Evolutionary conservation across 2,888 invertebrate genomes (phyloP).

Genomic region (Julus scandinavius): DNA sequence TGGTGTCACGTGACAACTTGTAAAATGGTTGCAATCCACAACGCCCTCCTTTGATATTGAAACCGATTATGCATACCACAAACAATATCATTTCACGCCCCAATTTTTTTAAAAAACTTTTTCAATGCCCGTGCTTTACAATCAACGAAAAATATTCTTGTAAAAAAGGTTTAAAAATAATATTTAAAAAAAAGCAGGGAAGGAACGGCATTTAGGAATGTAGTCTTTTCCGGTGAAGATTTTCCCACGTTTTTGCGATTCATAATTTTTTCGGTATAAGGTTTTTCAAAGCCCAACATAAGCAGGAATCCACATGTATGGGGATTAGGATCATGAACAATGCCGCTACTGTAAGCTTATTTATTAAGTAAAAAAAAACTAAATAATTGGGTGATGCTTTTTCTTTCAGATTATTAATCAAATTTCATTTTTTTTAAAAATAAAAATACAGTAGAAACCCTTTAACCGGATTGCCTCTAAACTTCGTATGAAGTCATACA

Average conservation of each 20-base stretch:
- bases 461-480: no score
- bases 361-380: no score
- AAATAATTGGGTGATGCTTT: no score
- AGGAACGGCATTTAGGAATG: slow-evolving; percentile 18
- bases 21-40: background rate
- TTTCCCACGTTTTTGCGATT: slow-evolving; percentile 11
- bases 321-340: no score
- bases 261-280: background rate
- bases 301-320: no score
- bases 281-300: background rate
- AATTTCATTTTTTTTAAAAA: no score
- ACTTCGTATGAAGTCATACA: no score
- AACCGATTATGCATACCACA: slow-evolving; percentile 22
- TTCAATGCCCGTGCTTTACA: background rate
- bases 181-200: background rate
- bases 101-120: background rate
- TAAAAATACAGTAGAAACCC: no score
- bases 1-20: background rate
- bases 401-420: no score
- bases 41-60: slow-evolving; percentile 2
- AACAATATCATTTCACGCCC: slow-evolving; percentile 39
- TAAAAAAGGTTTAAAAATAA: background rate
- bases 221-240: slow-evolving; percentile 34
- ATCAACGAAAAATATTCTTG: background rate
- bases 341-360: no score